Evolutionary conservation across 2,797 vertebrate species (phyloP).

Genomic region (Threskiornis aethiopicus): DNA sequence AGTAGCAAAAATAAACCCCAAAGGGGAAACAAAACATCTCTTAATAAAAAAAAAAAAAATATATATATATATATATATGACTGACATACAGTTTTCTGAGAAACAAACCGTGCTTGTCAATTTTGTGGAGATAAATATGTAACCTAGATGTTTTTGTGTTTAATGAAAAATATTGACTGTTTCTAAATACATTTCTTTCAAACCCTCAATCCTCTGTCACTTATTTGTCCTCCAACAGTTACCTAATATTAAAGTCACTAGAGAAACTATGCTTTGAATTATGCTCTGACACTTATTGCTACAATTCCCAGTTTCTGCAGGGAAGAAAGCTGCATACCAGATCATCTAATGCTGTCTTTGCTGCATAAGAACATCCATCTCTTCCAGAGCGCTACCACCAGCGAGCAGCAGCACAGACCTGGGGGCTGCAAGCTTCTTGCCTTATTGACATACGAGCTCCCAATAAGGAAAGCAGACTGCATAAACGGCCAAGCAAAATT

Average conservation of each 20-base stretch:
- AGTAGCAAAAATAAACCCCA: not conserved
- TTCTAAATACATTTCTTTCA: not conserved
- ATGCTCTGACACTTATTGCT: not conserved
- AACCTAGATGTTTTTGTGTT: not conserved
- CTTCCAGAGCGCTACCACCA: not conserved
- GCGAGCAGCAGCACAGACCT: not conserved
- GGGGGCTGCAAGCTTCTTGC: not conserved
- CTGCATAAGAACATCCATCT: not conserved
- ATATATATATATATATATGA: not conserved
- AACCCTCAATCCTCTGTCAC: not conserved
- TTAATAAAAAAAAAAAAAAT: no score
- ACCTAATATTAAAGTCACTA: not conserved
- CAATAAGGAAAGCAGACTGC: not conserved
- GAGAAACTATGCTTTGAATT: not conserved
- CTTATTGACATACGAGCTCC: not conserved
- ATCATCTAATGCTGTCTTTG: rapidly evolving
- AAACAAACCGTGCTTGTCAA: not conserved
- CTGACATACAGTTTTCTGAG: not conserved
- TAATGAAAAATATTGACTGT: not conserved
- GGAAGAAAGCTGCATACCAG: not conserved
- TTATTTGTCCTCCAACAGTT: not conserved
- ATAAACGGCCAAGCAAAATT: not conserved
- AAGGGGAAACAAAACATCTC: not conserved
- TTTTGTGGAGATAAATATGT: not conserved
- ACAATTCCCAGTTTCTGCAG: not conserved